Conservation (phyloP, 2,113 vertebrate species). For the Hipposideros armiger region DNA sequence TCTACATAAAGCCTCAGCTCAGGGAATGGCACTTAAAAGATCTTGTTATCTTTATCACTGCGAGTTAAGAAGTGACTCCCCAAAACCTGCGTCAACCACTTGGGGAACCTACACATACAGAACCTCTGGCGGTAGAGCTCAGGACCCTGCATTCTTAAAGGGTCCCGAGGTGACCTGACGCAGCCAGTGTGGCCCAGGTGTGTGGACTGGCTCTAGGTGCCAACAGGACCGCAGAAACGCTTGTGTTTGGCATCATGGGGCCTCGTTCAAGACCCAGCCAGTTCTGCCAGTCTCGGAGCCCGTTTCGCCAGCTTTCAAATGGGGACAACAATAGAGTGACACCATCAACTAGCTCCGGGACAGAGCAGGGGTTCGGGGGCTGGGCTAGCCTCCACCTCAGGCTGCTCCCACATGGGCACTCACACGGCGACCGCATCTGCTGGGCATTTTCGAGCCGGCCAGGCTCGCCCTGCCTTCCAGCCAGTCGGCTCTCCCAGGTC, state of each 20-base stretch:
- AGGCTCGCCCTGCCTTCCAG: neutral
- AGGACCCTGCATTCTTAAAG: neutral
- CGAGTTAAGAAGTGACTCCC: neutral
- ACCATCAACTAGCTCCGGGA: neutral
- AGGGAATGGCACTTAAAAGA: neutral
- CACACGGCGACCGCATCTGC: too few relatives aligned
- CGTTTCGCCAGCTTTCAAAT: neutral
- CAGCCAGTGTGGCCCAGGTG: neutral
- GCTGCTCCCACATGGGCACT: neutral
- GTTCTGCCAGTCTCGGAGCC: neutral
- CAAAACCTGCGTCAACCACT: neutral
- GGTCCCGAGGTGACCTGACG: neutral
- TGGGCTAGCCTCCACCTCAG: neutral
- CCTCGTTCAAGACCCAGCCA: neutral
- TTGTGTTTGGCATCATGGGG: neutral
- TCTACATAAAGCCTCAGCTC: neutral
- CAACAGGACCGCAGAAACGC: neutral
- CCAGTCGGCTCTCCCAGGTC: too few relatives aligned
- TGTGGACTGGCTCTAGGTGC: neutral
- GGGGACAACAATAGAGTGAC: neutral
- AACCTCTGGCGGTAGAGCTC: neutral
- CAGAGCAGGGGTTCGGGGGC: neutral
- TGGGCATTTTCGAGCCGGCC: neutral
- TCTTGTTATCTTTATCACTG: neutral
- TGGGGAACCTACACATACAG: neutral